Percentiles rank a stretch among this genome's conserved stretches.
These are phyloP conservation scores for Agrochola circellaris DNA, from an alignment of 2,888 invertebrate genomes.

Conservation along the genomic window DNA sequence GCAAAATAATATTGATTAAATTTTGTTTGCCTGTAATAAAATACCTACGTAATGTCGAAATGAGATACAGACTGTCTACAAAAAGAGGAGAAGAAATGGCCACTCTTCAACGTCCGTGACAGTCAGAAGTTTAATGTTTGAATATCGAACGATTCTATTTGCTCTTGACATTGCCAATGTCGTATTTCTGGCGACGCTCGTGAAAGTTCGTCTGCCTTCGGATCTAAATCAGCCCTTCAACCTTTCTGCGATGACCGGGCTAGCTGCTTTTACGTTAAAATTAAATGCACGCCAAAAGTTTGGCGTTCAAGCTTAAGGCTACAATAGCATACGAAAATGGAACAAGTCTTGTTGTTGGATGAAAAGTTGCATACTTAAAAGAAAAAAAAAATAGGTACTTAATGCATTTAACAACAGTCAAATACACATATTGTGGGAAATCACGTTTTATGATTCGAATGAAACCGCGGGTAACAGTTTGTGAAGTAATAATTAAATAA, in stretches of 20 bases:
- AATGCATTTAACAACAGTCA: background rate
- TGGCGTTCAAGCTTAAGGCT: background rate
- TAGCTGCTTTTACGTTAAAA: background rate
- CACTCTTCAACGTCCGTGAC: background rate
- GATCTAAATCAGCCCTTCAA: background rate
- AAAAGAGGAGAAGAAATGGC: background rate
- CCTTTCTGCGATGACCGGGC: background rate
- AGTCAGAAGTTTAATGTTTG: background rate
- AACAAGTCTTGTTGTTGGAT: background rate
- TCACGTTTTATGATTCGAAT: background rate
- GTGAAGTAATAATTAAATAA: too few relatives aligned
- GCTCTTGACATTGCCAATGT: background rate
- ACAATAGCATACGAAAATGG: background rate
- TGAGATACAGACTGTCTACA: background rate
- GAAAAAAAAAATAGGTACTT: too few relatives aligned
- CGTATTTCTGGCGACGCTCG: background rate
- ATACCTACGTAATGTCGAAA: background rate
- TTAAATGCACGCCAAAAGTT: background rate
- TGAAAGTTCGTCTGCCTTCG: background rate
- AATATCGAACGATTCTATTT: conserved; percentile 1
- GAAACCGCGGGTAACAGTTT: too few relatives aligned
- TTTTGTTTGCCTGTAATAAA: background rate
- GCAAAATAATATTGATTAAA: too few relatives aligned
- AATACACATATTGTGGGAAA: background rate
- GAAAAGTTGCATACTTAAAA: too few relatives aligned